Evolutionary conservation across 2,888 invertebrate species (phyloP), one percentile per base, ranked within the genome.

Genomic region (Drosophila trichaetosa): DNA sequence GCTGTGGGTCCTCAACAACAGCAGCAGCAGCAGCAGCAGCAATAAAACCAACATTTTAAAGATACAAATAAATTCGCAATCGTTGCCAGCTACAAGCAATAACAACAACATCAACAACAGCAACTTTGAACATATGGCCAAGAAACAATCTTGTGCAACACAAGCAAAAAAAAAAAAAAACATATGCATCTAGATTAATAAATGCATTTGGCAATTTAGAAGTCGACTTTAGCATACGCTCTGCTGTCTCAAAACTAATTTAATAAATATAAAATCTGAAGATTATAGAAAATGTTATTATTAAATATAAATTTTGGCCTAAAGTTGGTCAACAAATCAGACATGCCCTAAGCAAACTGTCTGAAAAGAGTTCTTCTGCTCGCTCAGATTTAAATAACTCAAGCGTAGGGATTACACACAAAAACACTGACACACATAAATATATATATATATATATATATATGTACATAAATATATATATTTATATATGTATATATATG

Each of bases 1-100:
- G 91, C 87, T 91, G 91, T 90, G 83, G 90, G 91, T 91, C 90
- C 73, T 65, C 76, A 65, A 73, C 57, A 79, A 69, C 61, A 48
- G 42, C n/a, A 2, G 4, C n/a, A 29, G 27, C 27, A 7, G 38
- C n/a, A 5, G 38, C 59, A 73, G 61, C 62, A 67, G 11, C 38
- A 52, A 69, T 69, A 73, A 73, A 51, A 75, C 46, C 58, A 49
- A 64, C 40, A 38, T 48, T 48, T 13, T 51, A 29, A 46, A 53
- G 34, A 75, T 75, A 73, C 51, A 71, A 67, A 82, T 69, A 66
- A 69, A 69, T 56, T 27, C 73, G 48, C 63, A 67, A 48, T 31
- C 33, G 58, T 63, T 73, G 60, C 36, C 60, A 78, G 61, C 54
- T 29, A 29, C 51, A 29, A 51, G 31, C 68, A 40, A 60, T 38